phyloP scores from a whole-genome alignment of 2,888 invertebrate genomes.

The Hymenopus coronatus region DNA sequence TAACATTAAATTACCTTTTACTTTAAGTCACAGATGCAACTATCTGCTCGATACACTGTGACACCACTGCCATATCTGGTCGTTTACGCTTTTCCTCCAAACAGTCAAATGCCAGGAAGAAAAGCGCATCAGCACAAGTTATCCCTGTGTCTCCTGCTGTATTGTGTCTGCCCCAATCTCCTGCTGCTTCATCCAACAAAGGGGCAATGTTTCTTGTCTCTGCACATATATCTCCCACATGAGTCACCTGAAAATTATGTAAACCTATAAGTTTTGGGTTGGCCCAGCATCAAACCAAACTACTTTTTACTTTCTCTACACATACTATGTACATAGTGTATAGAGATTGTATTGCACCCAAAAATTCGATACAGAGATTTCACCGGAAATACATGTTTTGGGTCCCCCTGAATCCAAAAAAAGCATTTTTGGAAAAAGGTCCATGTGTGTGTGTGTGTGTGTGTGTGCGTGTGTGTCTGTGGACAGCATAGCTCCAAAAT shows the following conservation, averaged over 20 bases:
- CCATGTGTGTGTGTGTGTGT: too few relatives aligned
- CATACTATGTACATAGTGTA: too few relatives aligned
- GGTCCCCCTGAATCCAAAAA: too few relatives aligned
- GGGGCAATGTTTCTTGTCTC: constrained; percentile 48
- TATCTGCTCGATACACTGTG: constrained; percentile 43
- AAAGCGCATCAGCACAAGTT: constrained; percentile 47
- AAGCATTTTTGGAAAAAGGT: too few relatives aligned
- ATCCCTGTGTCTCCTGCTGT: not conserved
- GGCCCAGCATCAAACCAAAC: too few relatives aligned
- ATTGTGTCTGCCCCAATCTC: constrained; percentile 48
- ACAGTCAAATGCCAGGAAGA: constrained; percentile 56
- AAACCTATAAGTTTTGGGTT: not conserved
- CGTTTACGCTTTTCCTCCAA: constrained; percentile 55
- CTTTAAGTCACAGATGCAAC: not conserved
- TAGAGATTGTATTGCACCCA: too few relatives aligned
- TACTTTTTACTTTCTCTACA: too few relatives aligned
- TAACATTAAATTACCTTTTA: not conserved
- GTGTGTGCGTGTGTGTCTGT: too few relatives aligned
- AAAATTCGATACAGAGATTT: too few relatives aligned
- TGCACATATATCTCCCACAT: constrained; percentile 56
- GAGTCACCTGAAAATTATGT: constrained; percentile 46
- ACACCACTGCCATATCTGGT: constrained; percentile 58
- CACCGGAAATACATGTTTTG: too few relatives aligned
- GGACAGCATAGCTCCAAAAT: too few relatives aligned
- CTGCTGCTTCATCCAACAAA: constrained; percentile 57